These are phyloP conservation scores for Zootoca vivipara DNA, from an alignment of 2,113 vertebrate genomes.

Conservation along the genomic window DNA sequence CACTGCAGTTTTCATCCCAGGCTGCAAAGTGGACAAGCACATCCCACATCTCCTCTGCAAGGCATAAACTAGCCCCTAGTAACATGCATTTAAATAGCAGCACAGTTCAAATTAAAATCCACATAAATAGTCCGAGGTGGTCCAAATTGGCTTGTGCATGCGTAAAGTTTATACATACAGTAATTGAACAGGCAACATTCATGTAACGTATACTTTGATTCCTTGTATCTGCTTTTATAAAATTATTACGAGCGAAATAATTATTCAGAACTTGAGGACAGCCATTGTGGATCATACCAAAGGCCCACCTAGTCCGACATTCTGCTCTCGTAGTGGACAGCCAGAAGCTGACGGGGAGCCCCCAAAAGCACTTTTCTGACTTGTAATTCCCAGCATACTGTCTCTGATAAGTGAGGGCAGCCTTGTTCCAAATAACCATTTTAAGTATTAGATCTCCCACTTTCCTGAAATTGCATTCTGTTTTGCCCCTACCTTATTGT, in stretches of 20 bases:
- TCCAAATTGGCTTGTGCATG: neutral
- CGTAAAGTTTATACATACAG: neutral
- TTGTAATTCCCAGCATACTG: too few relatives aligned
- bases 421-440: neutral
- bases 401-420: too few relatives aligned
- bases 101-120: neutral
- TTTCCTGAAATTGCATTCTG: neutral
- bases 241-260: neutral
- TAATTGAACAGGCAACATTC: neutral
- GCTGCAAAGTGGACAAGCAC: neutral
- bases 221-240: neutral
- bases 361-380: too few relatives aligned
- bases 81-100: neutral
- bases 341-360: too few relatives aligned
- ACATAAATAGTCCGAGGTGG: neutral
- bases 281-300: too few relatives aligned
- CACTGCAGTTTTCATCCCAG: neutral
- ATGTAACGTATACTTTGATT: neutral
- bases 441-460: neutral
- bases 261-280: too few relatives aligned
- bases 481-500: neutral
- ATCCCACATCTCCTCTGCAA: neutral
- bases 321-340: too few relatives aligned
- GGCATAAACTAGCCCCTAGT: neutral
- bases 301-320: too few relatives aligned